Conservation (phyloP, 1,140 invertebrate genomes). For the Tetramorium parvispinum region DNA sequence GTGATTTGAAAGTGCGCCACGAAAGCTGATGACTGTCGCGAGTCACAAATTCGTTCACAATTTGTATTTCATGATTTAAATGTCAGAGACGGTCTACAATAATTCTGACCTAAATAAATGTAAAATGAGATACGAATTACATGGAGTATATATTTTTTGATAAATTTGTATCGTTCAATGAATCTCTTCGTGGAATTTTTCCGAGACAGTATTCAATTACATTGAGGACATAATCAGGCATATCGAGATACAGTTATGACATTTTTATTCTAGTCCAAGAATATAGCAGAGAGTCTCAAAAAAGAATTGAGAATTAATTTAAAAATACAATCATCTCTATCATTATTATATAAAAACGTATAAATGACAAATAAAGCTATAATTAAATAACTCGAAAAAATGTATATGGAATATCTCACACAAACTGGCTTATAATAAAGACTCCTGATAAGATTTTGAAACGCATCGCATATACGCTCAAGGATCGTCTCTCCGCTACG, state of each 20-base stretch:
- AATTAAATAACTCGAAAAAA: constrained; percentile 9
- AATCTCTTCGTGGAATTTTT: neutral
- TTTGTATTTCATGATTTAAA: neutral
- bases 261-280: neutral
- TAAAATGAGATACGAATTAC: neutral
- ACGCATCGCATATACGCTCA: neutral
- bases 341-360: neutral
- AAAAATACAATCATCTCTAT: neutral
- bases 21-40: constrained; percentile 8
- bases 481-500: neutral
- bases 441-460: neutral
- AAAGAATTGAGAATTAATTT: neutral
- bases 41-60: constrained; percentile 21
- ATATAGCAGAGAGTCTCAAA: neutral
- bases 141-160: neutral
- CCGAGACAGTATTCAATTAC: neutral
- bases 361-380: neutral
- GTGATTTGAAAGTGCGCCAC: constrained; percentile 56
- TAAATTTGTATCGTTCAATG: neutral
- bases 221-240: neutral
- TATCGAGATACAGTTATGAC: too few species aligned
- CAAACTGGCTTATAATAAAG: neutral
- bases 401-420: neutral
- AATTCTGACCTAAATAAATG: neutral
- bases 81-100: neutral